These are phyloP conservation scores for Labia minor DNA, from an alignment of 2,888 invertebrate genomes.

Conservation along the genomic window DNA sequence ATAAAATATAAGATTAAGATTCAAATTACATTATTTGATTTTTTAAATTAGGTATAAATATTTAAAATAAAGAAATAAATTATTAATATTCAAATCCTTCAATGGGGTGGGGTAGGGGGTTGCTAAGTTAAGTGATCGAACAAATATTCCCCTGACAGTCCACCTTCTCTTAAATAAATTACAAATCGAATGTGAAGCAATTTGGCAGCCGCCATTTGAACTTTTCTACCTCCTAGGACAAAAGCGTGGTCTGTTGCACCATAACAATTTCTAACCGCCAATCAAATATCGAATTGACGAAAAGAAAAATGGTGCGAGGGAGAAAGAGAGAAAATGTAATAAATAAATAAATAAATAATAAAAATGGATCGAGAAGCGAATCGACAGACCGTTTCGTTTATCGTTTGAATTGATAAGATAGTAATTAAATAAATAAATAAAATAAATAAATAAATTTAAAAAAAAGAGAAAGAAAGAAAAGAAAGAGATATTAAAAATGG, in stretches of 20 bases:
- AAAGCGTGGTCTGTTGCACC: not conserved
- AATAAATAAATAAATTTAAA: too few species aligned
- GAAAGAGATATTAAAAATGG: too few species aligned
- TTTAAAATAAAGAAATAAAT: too few species aligned
- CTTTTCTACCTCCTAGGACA: not conserved
- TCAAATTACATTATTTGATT: too few species aligned
- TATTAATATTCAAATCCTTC: too few species aligned
- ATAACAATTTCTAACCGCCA: not conserved
- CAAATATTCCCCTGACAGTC: not conserved
- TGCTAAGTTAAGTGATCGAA: not conserved
- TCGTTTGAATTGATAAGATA: not conserved
- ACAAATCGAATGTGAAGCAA: not conserved
- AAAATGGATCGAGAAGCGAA: not conserved
- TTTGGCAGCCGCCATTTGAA: slow-evolving; percentile 1
- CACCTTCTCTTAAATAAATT: slow-evolving; percentile 3
- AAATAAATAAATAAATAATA: too few species aligned
- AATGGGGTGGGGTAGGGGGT: not conserved
- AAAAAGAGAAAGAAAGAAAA: too few species aligned
- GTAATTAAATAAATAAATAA: not conserved
- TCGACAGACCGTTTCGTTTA: not conserved
- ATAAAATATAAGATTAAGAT: too few species aligned
- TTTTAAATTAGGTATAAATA: too few species aligned
- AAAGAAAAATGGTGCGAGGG: not conserved
- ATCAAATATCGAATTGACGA: not conserved
- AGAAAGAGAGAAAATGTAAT: too few species aligned